phyloP scores from a whole-genome alignment of 92 coral and sea anemone genomes.

The Zoanthus gigantus region DNA sequence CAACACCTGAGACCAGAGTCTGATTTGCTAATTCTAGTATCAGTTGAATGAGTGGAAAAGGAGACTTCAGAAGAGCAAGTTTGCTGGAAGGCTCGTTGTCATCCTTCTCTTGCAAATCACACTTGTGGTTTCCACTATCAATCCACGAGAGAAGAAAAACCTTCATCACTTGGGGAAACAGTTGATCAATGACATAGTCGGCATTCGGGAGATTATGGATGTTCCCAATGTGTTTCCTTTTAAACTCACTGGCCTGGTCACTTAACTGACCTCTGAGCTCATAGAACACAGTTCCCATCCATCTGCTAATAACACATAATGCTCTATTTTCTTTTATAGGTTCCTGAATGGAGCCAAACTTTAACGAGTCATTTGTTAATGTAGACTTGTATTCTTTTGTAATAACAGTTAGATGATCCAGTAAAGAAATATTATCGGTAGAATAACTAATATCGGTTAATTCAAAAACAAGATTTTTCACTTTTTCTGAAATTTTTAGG shows the following conservation, averaged over 20 bases:
- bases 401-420: constrained; percentile 29
- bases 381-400: constrained; percentile 37
- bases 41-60: constrained; percentile 78
- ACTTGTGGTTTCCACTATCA: constrained; percentile 43
- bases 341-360: constrained; percentile 1
- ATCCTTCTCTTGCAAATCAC: background rate
- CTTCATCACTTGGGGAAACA: constrained; percentile 86
- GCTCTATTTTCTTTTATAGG: constrained; percentile 40
- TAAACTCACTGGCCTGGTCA: constrained; percentile 77
- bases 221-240: constrained; percentile 77
- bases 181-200: constrained; percentile 70
- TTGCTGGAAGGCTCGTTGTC: background rate
- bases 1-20: constrained; percentile 92
- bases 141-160: constrained; percentile 80
- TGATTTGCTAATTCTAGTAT: constrained; percentile 88
- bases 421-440: background rate
- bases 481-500: background rate
- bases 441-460: background rate
- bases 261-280: constrained; percentile 62
- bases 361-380: constrained; percentile 15
- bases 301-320: constrained; percentile 62
- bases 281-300: constrained; percentile 81
- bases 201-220: constrained; percentile 86
- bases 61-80: constrained; percentile 28
- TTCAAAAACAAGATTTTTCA: constrained; percentile 7